These are phyloP conservation scores for Aphidius ervi DNA, from an alignment of 1,140 invertebrate genomes.

Conservation along the genomic window DNA sequence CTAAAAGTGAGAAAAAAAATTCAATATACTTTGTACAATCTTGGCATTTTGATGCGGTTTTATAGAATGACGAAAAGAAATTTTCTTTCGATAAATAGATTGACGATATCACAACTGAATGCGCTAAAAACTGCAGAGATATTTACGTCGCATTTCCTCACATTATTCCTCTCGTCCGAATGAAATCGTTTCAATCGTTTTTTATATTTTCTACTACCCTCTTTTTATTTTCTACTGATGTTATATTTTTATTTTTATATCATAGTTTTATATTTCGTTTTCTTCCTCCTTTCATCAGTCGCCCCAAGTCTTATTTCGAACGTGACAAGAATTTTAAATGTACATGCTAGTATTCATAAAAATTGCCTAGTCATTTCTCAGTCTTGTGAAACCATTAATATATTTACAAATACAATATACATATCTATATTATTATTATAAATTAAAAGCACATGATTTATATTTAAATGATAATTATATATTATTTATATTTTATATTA, in stretches of 20 bases:
- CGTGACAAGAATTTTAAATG: constrained; percentile 16
- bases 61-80: constrained; percentile 19
- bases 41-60: constrained; percentile 9
- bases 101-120: constrained; percentile 16
- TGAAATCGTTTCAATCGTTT: constrained; percentile 6
- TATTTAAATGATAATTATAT: no score
- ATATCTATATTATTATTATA: no score
- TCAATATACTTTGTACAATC: constrained; percentile 16
- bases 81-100: constrained; percentile 23
- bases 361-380: neutral
- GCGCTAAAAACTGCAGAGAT: constrained; percentile 14
- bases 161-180: neutral
- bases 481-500: no score
- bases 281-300: constrained; percentile 11
- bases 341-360: constrained; percentile 7
- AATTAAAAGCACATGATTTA: no score
- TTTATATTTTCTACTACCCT: neutral
- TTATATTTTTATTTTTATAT: no score
- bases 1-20: neutral
- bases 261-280: no score
- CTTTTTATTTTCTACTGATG: neutral
- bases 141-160: neutral
- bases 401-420: neutral
- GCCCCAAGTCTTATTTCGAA: constrained; percentile 9
- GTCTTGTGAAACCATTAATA: neutral